Conservation (phyloP, 1,140 invertebrate species). For the Drosophila kepulauana region DNA sequence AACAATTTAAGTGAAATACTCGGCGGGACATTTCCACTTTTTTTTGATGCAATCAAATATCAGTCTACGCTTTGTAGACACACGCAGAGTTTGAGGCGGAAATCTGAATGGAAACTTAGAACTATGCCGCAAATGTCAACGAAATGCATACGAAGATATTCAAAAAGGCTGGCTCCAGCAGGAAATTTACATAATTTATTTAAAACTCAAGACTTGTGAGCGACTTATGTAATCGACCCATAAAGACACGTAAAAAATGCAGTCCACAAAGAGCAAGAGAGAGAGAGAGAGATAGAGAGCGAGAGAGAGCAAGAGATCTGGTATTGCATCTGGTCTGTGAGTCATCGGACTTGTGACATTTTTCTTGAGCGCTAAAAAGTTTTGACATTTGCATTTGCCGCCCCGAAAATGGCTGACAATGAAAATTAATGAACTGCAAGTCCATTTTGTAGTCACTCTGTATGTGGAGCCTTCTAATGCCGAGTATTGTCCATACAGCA, state of each 20-base stretch:
- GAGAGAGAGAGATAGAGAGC: constrained; percentile 2
- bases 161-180: constrained; percentile 11
- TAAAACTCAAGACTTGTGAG: constrained; percentile 40
- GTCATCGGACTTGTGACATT: constrained; percentile 58
- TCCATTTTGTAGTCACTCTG: constrained; percentile 21
- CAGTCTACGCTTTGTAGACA: constrained; percentile 12
- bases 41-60: constrained; percentile 40
- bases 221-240: constrained; percentile 53
- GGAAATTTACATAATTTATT: constrained; percentile 58
- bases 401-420: constrained; percentile 58
- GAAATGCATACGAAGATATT: constrained; percentile 37
- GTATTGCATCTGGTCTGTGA: constrained; percentile 49
- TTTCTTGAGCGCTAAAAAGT: constrained; percentile 52
- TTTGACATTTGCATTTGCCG: constrained; percentile 62
- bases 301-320: background rate
- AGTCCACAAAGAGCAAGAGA: constrained; percentile 24
- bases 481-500: background rate
- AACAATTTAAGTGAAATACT: constrained; percentile 52
- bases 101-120: constrained; percentile 35
- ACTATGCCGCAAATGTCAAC: constrained; percentile 38
- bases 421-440: constrained; percentile 65
- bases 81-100: constrained; percentile 6
- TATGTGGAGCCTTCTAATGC: constrained; percentile 36
- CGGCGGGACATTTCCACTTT: constrained; percentile 20
- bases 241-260: constrained; percentile 41